Evolutionary conservation across 2,113 vertebrate genomes (phyloP), one percentile per base, ranked within the genome.

Genomic region (Regulus satrapa): DNA sequence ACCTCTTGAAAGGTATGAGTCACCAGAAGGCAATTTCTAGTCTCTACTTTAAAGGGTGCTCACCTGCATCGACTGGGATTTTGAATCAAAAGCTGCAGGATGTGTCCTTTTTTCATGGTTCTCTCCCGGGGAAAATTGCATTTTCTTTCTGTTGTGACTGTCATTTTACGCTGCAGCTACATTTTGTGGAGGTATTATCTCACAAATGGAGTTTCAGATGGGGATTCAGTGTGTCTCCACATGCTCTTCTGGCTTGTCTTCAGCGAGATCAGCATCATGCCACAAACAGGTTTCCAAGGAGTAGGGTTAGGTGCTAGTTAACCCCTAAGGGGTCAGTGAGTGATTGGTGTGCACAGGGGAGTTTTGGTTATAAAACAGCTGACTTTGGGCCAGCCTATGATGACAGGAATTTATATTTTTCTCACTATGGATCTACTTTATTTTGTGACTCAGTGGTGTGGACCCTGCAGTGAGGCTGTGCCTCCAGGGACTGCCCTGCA

Each of bases 321-420:
- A 72, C 69, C 36, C 4, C 3, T 18, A 0, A 0, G 1, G 21
- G 40, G 9, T 40, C 49, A 54, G 31, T 0, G 10, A 25, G 56
- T 74, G 61, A 18, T 0, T 73, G 55, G 14, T 74, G 41, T 66
- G 72, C 51, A 13, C 2, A 43, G 58, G 28, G 31, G 25, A 56
- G 23, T 38, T 71, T 14, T 59, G 61, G 24, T 40, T 59, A 4
- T 8, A 21, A 72, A 46, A 31, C 1, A 64, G 31, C 58, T 85
- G 82, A 17, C 63, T 81, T 28, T 59, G 56, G 20, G 34, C 75
- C 38, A 17, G 40, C 23, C 24, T 46, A 0, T 19, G 20, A 12
- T 14, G 67, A 15, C 9, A 17, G 49, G 41, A 59, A 10, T 71
- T 86, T 9, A 8, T 29, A 4, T 66, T 78, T 86, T 62, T 72